Percentiles rank a stretch among this genome's conserved stretches.
Evolutionary conservation across 2,888 invertebrate genomes (phyloP).

Genomic region (Thymelicus lineola): DNA sequence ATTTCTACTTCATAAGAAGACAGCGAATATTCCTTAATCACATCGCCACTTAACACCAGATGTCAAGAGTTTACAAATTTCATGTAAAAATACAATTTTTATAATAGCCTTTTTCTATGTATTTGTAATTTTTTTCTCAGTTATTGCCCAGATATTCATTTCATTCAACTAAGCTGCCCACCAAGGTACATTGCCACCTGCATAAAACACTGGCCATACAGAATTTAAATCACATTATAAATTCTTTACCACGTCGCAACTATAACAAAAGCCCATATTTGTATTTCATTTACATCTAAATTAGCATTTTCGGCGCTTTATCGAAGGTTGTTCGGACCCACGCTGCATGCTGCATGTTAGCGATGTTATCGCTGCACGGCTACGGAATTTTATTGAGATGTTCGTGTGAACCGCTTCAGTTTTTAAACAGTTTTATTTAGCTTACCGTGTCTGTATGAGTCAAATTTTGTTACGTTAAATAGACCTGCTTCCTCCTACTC

Average conservation of each 20-base stretch:
- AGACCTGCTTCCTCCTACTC: too few relatives aligned
- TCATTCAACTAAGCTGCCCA: neutral
- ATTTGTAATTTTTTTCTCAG: too few relatives aligned
- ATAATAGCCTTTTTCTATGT: too few relatives aligned
- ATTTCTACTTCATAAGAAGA: too few relatives aligned
- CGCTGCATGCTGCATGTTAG: neutral
- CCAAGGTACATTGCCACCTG: constrained; percentile 2
- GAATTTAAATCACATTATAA: constrained; percentile 2
- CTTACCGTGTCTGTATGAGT: too few relatives aligned
- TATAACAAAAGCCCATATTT: constrained; percentile 25
- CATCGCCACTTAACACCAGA: too few relatives aligned
- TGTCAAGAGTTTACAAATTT: too few relatives aligned
- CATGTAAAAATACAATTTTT: too few relatives aligned
- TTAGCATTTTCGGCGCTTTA: constrained; percentile 38
- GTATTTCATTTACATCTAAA: constrained; percentile 34
- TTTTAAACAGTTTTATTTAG: neutral
- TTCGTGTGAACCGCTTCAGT: constrained; percentile 18
- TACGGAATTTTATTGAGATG: constrained; percentile 24
- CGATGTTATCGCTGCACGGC: constrained; percentile 34
- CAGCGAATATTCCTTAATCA: too few relatives aligned
- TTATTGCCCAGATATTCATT: too few relatives aligned
- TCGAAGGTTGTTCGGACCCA: constrained; percentile 19
- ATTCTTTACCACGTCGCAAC: neutral
- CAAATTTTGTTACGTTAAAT: too few relatives aligned
- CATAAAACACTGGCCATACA: neutral